phyloP scores from a whole-genome alignment of 1,140 invertebrate species.

The Plectrocnemia conspersa region DNA sequence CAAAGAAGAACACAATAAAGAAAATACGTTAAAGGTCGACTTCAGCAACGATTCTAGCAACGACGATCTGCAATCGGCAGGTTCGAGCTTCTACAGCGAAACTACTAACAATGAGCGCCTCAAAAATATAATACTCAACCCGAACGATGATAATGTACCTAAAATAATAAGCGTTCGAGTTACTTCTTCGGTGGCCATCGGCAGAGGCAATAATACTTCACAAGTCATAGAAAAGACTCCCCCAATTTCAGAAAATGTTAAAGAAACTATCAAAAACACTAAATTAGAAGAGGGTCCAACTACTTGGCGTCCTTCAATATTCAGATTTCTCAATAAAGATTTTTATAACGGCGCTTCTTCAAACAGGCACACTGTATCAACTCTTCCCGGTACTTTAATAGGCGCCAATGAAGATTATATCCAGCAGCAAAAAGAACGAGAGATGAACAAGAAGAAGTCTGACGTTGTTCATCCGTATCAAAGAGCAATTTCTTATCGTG shows the following conservation, averaged over 20 bases:
- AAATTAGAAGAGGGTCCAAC: conserved; percentile 23
- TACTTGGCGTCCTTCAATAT: conserved; percentile 30
- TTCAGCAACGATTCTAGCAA: conserved; percentile 1
- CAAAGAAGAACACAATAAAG: conserved; percentile 17
- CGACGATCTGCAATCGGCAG: conserved; percentile 22
- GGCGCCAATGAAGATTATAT: conserved; percentile 34
- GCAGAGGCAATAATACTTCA: conserved; percentile 36
- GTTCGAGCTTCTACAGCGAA: conserved; percentile 33
- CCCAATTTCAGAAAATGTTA: conserved; percentile 13
- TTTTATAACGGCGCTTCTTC: conserved; percentile 31
- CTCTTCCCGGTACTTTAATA: conserved; percentile 22
- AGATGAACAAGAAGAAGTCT: conserved; percentile 23
- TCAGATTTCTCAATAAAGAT: conserved; percentile 21
- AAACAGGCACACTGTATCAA: conserved; percentile 30
- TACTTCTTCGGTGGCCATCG: conserved; percentile 49
- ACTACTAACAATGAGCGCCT: conserved; percentile 22
- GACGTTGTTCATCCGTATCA: conserved; percentile 32
- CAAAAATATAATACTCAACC: conserved; percentile 26
- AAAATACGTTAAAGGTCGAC: conserved; percentile 13
- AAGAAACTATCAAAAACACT: conserved; percentile 26
- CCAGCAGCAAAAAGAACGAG: conserved; percentile 32
- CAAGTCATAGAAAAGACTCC: conserved; percentile 6
- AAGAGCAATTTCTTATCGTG: conserved; percentile 25
- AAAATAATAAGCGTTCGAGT: conserved; percentile 51
- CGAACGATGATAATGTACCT: conserved; percentile 36